Conservation (phyloP, 2,888 invertebrate genomes). For the Arctia plantaginis region DNA sequence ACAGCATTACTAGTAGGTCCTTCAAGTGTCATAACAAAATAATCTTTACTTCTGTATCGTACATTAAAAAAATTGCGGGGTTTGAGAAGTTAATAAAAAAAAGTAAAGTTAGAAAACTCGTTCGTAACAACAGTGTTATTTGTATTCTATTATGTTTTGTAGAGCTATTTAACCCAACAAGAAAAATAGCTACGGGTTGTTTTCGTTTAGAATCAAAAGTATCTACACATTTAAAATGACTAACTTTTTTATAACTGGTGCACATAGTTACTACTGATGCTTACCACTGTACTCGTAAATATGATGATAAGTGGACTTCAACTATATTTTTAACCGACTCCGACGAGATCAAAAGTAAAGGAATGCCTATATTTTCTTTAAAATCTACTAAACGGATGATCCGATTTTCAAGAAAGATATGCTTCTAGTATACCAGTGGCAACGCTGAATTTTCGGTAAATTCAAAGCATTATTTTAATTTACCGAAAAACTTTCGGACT, state of each 20-base stretch:
- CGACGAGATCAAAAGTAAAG: neutral
- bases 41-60: neutral
- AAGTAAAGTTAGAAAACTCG: constrained; percentile 13
- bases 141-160: constrained; percentile 21
- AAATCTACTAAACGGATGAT: neutral
- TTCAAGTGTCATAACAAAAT: no score
- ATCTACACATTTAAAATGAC: neutral
- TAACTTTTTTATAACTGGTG: neutral
- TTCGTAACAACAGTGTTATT: constrained; percentile 17
- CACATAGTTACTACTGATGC: neutral
- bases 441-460: neutral
- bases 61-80: constrained; percentile 13
- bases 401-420: neutral
- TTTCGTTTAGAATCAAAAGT: neutral
- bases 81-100: constrained; percentile 12
- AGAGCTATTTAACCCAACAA: constrained; percentile 10
- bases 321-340: neutral
- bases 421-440: no score
- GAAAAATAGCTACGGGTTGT: neutral
- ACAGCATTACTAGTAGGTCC: no score
- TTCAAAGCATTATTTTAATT: no score
- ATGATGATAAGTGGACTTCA: neutral
- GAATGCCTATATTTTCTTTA: neutral
- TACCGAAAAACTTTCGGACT: no score
- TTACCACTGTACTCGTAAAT: neutral